Evolutionary conservation across 2,113 vertebrate species (phyloP).

Genomic region (Mirza zaza): DNA sequence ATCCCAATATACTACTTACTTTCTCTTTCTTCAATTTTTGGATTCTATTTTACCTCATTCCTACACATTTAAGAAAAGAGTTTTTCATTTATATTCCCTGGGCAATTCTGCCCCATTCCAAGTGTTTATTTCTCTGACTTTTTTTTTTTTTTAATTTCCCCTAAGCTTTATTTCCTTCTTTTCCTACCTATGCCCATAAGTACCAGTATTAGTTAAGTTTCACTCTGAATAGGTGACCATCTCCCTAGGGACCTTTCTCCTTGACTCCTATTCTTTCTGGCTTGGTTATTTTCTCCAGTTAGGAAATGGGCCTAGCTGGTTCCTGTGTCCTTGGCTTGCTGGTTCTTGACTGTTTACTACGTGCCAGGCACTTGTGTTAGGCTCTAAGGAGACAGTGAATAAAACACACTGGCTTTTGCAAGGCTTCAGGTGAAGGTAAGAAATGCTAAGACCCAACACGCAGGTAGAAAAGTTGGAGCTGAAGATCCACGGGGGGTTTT

Average conservation of each 20-base stretch:
- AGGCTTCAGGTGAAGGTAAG: background rate
- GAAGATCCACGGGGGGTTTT: rapidly evolving
- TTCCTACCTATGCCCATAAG: background rate
- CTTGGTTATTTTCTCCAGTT: background rate
- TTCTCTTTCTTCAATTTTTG: background rate
- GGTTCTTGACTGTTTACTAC: background rate
- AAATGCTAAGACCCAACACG: background rate
- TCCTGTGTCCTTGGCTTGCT: background rate
- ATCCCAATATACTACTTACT: background rate
- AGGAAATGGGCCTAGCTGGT: background rate
- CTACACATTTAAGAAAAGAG: background rate
- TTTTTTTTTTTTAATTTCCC: background rate
- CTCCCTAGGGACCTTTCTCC: background rate
- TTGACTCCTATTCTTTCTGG: background rate
- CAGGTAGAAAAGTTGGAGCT: background rate
- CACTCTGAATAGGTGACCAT: background rate
- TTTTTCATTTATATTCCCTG: background rate
- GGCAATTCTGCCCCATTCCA: background rate
- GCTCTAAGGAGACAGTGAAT: background rate
- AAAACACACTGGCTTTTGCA: background rate
- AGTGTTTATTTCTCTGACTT: background rate
- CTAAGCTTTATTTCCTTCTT: background rate
- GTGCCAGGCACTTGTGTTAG: background rate
- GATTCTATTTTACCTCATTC: background rate
- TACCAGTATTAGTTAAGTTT: background rate